A percentile compares a stretch with the other conserved stretches of the same genome.
These are phyloP conservation scores for Petrocephalus sullivani DNA, from an alignment of 2,797 vertebrate species.

Conservation along the genomic window DNA sequence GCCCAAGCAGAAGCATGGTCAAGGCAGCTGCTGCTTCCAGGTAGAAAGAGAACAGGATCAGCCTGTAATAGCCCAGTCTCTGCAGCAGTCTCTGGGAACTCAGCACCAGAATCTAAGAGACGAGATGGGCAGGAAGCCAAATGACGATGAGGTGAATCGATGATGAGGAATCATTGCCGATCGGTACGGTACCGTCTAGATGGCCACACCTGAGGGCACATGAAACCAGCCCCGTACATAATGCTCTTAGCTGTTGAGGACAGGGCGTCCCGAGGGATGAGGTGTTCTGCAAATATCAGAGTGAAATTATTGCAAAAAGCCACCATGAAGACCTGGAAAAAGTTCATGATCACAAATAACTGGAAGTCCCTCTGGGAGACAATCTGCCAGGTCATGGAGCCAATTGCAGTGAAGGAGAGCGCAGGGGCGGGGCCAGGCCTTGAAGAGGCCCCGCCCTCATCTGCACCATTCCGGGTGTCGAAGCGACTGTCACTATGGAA, in stretches of 20 bases:
- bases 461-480: constrained; percentile 45
- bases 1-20: constrained; percentile 70
- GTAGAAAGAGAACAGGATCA: constrained; percentile 80
- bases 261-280: constrained; percentile 73
- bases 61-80: constrained; percentile 74
- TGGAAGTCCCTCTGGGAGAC: constrained; percentile 73
- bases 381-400: constrained; percentile 71
- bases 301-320: constrained; percentile 85
- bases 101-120: constrained; percentile 72
- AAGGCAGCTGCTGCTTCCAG: constrained; percentile 66
- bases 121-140: background rate
- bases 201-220: constrained; percentile 78
- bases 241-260: constrained; percentile 71
- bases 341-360: constrained; percentile 82
- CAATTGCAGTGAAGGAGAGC: constrained; percentile 58
- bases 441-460: background rate
- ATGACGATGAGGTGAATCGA: background rate
- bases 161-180: background rate
- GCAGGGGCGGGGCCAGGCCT: constrained; percentile 26
- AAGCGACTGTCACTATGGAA: constrained; percentile 63
- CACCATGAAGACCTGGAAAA: constrained; percentile 82
- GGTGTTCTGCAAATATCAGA: constrained; percentile 80
- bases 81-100: constrained; percentile 66
- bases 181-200: background rate
- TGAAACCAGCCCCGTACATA: constrained; percentile 84